phyloP scores from a whole-genome alignment of 2,113 vertebrate genomes.

The Vulpes lagopus region DNA sequence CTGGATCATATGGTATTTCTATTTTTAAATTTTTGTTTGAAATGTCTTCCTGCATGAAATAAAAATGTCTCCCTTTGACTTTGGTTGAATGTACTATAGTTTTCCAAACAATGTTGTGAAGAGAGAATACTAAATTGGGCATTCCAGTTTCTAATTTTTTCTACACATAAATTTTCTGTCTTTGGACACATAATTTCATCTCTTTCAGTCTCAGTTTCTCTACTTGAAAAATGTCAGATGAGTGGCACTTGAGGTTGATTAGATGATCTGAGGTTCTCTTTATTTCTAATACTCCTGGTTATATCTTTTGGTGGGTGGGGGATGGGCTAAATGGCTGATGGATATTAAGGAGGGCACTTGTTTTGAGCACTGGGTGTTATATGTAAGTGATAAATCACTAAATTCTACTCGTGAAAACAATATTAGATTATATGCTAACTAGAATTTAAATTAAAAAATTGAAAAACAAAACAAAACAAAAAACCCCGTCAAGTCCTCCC shows the following conservation, averaged over 20 bases:
- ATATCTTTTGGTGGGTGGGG: neutral
- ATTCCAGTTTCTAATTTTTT: neutral
- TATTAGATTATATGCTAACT: no score
- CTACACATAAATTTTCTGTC: neutral
- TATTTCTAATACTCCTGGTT: neutral
- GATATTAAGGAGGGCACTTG: no score
- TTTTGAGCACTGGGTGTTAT: no score
- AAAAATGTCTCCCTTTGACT: neutral
- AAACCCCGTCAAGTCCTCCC: neutral
- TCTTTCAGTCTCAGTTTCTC: slow-evolving; percentile 14
- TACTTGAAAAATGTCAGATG: neutral
- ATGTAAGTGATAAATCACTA: no score
- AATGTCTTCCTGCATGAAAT: neutral
- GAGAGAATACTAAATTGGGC: neutral
- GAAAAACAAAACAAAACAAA: no score
- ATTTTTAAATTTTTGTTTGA: neutral
- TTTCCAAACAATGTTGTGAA: neutral
- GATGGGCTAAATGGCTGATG: no score
- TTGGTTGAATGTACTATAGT: neutral
- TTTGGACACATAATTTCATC: neutral
- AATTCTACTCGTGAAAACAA: no score
- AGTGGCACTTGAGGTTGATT: slow-evolving; percentile 11
- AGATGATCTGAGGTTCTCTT: neutral
- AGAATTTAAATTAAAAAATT: neutral
- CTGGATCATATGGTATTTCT: neutral